Base-by-base conservation (phyloP, 2,797 vertebrate species). In the Anisognathus igniventris region DNA sequence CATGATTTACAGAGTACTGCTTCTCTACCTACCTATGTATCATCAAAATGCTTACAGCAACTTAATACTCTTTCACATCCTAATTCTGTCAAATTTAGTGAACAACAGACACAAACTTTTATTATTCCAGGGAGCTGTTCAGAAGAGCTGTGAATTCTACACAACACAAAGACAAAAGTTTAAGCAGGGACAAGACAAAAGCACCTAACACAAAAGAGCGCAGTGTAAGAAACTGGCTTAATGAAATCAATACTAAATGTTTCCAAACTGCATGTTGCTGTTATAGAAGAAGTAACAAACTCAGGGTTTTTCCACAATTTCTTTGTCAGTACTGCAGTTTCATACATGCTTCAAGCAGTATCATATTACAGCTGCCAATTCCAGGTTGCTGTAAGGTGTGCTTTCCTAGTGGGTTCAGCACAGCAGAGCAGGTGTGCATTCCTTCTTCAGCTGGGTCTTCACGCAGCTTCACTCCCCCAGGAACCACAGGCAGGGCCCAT, bases 231-330 rank as follows among this genome's bases (percentile, higher is more conserved):
- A 86, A 68, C 11, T 20, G 39, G 7, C 31, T 75, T 56, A 53
- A 37, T 16, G 18, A 88, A 90, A 85, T 47, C 40, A 64, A 48
- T 18, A 68, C 35, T 44, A 65, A 39, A n/a, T 39, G 30, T 71
- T 92, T 76, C 60, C 45, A 80, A 56, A 71, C 9, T 20, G 9
- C 9, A 31, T 19, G 14, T 21, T 70, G 67, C n/a, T 82, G 10
- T 71, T 61, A 47, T 6, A 33, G 14, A 25, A 70, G 28, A 66
- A 85, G 22, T n/a, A 44, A 58, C 44, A 75, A 88, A 72, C 13
- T 0, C 17, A 51, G 47, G 5, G 39, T 10, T 40, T 19, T 48
- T 70, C 22, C 44, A 45, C 0, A 0, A 65, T 39, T 86, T 66
- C 35, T 75, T n/a, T 91, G 47, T 48, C 51, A 79, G 61, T 20